These are phyloP conservation scores for Hirtodrosophila confusa DNA, from an alignment of 2,888 invertebrate genomes.

Conservation along the genomic window DNA sequence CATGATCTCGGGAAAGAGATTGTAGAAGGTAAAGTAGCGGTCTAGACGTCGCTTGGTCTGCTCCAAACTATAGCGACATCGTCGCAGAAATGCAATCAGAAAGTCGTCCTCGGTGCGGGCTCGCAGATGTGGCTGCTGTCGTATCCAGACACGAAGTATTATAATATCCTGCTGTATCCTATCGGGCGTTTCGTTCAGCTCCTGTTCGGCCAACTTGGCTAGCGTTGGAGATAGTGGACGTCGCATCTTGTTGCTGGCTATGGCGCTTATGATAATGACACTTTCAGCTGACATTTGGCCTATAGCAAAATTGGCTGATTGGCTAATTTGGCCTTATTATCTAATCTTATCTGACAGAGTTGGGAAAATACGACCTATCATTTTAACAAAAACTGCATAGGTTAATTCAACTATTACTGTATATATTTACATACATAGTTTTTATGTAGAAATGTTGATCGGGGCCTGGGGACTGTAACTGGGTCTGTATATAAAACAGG, in stretches of 20 bases:
- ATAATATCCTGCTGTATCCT: constrained; percentile 84
- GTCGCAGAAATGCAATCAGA: constrained; percentile 73
- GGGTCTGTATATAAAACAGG: constrained; percentile 10
- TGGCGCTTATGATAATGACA: constrained; percentile 34
- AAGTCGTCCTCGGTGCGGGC: constrained; percentile 80
- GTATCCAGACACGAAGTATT: constrained; percentile 85
- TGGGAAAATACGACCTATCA: constrained; percentile 46
- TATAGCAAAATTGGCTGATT: constrained; percentile 18
- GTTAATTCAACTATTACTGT: constrained; percentile 25
- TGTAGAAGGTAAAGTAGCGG: constrained; percentile 70
- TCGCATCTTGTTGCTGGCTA: constrained; percentile 61
- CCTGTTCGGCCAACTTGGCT: constrained; percentile 82
- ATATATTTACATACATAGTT: background rate
- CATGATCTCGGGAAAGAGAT: constrained; percentile 73
- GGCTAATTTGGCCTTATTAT: constrained; percentile 38
- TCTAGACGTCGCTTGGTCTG: constrained; percentile 78
- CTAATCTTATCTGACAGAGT: constrained; percentile 61
- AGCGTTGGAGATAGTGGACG: constrained; percentile 75
- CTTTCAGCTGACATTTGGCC: constrained; percentile 32
- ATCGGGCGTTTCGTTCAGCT: constrained; percentile 85
- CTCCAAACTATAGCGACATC: constrained; percentile 79
- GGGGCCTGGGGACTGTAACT: background rate
- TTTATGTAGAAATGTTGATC: background rate
- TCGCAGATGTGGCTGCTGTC: constrained; percentile 85
- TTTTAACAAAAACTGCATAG: constrained; percentile 18